Evolutionary conservation across 53 echinoderm and acorn worm species (phyloP), one percentile per base, ranked within the genome.

Genomic region (Echinarachnius parma): DNA sequence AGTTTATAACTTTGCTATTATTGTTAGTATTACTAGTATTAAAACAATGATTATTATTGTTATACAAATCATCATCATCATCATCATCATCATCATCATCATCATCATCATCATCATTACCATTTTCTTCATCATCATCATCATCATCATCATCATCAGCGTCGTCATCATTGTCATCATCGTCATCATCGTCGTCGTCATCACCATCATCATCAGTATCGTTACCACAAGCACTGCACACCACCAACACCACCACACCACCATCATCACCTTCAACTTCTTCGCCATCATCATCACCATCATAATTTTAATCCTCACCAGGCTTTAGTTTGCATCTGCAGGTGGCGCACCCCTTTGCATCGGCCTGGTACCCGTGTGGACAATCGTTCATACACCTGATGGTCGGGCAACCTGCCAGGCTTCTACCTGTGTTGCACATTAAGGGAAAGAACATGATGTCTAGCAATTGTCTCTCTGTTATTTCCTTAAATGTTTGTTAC

Each of bases 301-400:
- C 39, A 39, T 39, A 7, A 39, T 39, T 39, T 9, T 39, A 7
- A 13, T 39, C 39, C 52, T 28, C 15, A 72, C 74, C 74, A 36
- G 74, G 74, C 57, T 72, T 72, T 39, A 56, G 25, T 57, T 72
- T 72, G 74, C 74, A 72, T 28, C 56, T 22, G 19, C 74, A 72
- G 22, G 74, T 72, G 29, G 74, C 74, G 55, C 74, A 72, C 26
- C 74, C 74, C 4, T 23, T 28, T 26, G 55, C 74, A 30, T 72
- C 74, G 54, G 74, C 74, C 26, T 72, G 55, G 57, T 72, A 72
- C 36, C 74, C 74, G 39, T 72, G 74, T 39, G 74, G 74, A 72
- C 74, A 72, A 16, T 72, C 74, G 15, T 72, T 57, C 36, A 72
- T 72, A 39, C 74, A 72, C 15, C 74, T 35, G 26, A 72, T 72